Percentiles rank a stretch among this genome's conserved stretches.
These are phyloP conservation scores for Malacoctenus gilli DNA, from an alignment of 2,797 vertebrate species.

Conservation along the genomic window DNA sequence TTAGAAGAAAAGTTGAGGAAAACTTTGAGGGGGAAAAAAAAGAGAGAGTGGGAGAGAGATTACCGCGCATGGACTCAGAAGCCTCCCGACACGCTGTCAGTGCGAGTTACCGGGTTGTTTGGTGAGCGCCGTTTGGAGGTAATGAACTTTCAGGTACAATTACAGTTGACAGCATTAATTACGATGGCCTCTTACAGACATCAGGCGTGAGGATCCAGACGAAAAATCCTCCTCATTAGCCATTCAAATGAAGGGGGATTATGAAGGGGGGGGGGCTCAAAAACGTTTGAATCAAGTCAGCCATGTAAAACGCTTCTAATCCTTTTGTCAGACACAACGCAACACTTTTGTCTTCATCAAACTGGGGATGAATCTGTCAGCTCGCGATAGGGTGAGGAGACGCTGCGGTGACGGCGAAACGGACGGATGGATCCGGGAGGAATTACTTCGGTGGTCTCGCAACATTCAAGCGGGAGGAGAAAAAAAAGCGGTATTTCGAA, in stretches of 20 bases:
- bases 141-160: constrained; percentile 56
- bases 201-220: constrained; percentile 58
- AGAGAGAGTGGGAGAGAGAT: no score
- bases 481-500: no score
- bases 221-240: constrained; percentile 61
- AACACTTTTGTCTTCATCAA: constrained; percentile 54
- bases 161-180: constrained; percentile 51
- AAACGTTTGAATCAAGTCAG: constrained; percentile 55
- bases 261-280: constrained; percentile 42
- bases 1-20: constrained; percentile 6
- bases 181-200: constrained; percentile 34
- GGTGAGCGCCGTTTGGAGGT: constrained; percentile 35
- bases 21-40: background rate
- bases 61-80: background rate
- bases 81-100: constrained; percentile 15
- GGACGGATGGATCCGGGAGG: constrained; percentile 22
- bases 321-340: constrained; percentile 67
- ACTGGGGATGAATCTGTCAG: constrained; percentile 51
- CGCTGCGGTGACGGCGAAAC: constrained; percentile 29
- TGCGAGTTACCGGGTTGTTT: background rate
- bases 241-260: constrained; percentile 74
- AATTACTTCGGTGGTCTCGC: constrained; percentile 11
- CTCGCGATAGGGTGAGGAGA: constrained; percentile 24
- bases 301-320: constrained; percentile 66
- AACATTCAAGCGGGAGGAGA: no score